Percentiles rank a stretch among this genome's conserved stretches.
Evolutionary conservation across 2,888 invertebrate genomes (phyloP).

Genomic region (Baccha elongata): DNA sequence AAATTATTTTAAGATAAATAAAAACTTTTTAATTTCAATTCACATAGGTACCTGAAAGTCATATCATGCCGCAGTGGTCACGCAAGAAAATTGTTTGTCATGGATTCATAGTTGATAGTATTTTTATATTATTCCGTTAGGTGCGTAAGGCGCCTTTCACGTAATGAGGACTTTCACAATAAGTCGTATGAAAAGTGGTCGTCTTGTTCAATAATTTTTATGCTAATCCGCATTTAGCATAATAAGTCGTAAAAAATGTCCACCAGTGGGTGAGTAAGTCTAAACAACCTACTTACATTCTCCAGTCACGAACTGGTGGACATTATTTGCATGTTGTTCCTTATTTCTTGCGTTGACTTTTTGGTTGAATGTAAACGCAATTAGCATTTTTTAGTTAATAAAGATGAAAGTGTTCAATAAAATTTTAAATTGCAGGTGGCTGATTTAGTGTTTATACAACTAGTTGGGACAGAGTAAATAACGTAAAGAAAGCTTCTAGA

Average conservation of each 20-base stretch:
- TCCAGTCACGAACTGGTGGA: conserved; percentile 4
- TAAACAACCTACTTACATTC: conserved; percentile 18
- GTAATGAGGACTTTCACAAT: too few relatives aligned
- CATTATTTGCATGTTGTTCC: not conserved
- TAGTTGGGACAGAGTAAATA: not conserved
- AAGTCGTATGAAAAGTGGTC: too few relatives aligned
- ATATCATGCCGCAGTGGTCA: too few relatives aligned
- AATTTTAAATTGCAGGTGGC: not conserved
- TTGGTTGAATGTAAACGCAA: conserved; percentile 6
- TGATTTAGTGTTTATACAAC: not conserved
- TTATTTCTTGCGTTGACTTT: not conserved
- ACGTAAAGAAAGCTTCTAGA: not conserved
- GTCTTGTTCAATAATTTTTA: too few relatives aligned
- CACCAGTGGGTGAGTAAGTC: not conserved
- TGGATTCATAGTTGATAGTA: too few relatives aligned
- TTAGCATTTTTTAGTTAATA: conserved; percentile 7
- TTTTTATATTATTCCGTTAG: too few relatives aligned
- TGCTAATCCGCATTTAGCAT: not conserved
- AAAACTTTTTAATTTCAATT: too few relatives aligned
- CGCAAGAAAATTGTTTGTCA: too few relatives aligned
- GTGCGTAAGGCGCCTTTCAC: too few relatives aligned
- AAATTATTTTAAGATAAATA: too few relatives aligned
- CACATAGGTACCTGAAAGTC: too few relatives aligned
- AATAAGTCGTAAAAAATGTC: not conserved
- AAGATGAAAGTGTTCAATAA: conserved; percentile 12